A percentile compares a stretch with the other conserved stretches of the same genome.
These are phyloP conservation scores for Fukomys damarensis DNA, from an alignment of 2,113 vertebrate genomes.

Conservation along the genomic window DNA sequence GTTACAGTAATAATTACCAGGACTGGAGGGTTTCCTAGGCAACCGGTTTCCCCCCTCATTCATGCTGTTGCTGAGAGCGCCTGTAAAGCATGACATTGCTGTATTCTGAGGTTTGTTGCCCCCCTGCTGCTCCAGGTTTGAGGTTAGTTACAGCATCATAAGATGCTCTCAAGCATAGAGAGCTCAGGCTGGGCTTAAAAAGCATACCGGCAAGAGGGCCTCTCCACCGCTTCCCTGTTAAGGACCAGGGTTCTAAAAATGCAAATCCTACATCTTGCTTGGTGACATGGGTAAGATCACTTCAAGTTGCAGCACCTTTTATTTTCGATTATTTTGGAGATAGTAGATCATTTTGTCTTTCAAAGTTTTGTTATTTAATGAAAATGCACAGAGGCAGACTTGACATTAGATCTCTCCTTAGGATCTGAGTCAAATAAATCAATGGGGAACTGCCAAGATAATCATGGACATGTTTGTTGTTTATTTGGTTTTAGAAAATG, in stretches of 20 bases:
- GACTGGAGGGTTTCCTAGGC: conserved; percentile 98
- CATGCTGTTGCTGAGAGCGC: conserved; percentile 89
- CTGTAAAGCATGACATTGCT: conserved; percentile 93
- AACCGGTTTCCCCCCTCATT: conserved; percentile 90
- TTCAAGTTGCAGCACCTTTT: conserved; percentile 79
- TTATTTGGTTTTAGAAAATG: conserved; percentile 81
- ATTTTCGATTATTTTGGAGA: conserved; percentile 59
- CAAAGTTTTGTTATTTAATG: conserved; percentile 61
- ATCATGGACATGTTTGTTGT: conserved; percentile 77
- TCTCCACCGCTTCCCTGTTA: conserved; percentile 79
- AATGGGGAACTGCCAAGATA: conserved; percentile 74
- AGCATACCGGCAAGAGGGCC: conserved; percentile 75
- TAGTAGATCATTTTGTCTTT: neutral
- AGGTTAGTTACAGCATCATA: conserved; percentile 90
- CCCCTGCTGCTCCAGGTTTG: conserved; percentile 88
- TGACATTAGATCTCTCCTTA: conserved; percentile 53
- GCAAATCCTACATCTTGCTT: conserved; percentile 82
- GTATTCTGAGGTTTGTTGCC: conserved; percentile 88
- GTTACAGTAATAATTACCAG: conserved; percentile 99
- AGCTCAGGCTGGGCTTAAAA: conserved; percentile 88
- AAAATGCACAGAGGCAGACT: conserved; percentile 41
- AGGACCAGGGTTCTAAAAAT: conserved; percentile 85
- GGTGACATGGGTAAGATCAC: conserved; percentile 76
- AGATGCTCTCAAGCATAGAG: conserved; percentile 88
- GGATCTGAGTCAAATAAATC: conserved; percentile 80